Conservation (phyloP, 2,888 invertebrate genomes). For the Pharmacophagus antenor region DNA sequence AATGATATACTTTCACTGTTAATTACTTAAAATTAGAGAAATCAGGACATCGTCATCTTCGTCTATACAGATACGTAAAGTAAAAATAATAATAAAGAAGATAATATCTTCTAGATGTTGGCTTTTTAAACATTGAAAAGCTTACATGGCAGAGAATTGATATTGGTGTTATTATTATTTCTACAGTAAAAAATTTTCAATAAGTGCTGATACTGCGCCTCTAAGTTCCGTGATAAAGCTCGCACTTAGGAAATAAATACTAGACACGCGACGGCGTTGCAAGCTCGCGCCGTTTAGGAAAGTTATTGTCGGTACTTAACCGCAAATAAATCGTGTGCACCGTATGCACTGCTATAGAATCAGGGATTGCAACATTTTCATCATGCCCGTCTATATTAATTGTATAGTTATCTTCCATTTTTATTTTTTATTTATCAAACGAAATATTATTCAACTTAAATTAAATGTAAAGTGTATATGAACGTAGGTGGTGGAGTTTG, state of each 20-base stretch:
- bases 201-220: constrained; percentile 8
- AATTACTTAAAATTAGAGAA: no score
- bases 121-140: neutral
- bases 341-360: constrained; percentile 46
- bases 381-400: constrained; percentile 1
- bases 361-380: constrained; percentile 6
- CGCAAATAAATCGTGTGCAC: constrained; percentile 70
- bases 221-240: constrained; percentile 34
- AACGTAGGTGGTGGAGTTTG: no score
- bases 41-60: no score
- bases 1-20: no score
- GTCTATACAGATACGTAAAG: no score
- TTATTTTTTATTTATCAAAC: neutral
- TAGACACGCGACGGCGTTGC: constrained; percentile 10
- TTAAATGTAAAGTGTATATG: no score
- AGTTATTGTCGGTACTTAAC: constrained; percentile 74
- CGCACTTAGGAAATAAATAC: constrained; percentile 27
- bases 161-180: neutral
- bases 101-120: no score
- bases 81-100: neutral
- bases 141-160: neutral
- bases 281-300: constrained; percentile 55
- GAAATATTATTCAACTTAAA: no score
- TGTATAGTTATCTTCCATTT: neutral
- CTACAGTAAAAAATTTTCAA: neutral